Evolutionary conservation across 2,113 vertebrate genomes (phyloP).

Genomic region (Sarotherodon lohbergeri): DNA sequence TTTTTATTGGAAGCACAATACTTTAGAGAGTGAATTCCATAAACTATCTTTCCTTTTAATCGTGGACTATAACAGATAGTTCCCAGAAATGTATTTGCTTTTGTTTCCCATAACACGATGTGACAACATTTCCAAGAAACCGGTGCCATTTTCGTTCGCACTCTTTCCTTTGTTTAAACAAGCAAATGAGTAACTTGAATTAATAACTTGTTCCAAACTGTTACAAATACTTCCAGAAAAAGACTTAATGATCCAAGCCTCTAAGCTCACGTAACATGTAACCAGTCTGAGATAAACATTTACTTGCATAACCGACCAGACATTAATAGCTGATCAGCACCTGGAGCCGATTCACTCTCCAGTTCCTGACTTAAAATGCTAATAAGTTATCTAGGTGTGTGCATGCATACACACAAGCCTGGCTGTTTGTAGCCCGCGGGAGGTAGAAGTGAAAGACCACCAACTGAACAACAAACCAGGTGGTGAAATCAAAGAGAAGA

Average conservation of each 20-base stretch:
- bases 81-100: background rate
- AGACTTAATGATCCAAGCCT: background rate
- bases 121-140: background rate
- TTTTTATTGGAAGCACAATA: background rate
- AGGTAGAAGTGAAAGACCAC: conserved; percentile 56
- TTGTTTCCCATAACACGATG: background rate
- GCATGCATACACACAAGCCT: background rate
- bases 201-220: conserved; percentile 13
- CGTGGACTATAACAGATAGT: background rate
- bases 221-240: conserved; percentile 1
- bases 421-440: conserved; percentile 43
- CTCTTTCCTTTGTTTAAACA: conserved; percentile 9
- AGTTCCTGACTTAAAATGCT: conserved; percentile 51
- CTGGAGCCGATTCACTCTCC: conserved; percentile 36
- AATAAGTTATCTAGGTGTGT: conserved; percentile 53
- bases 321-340: conserved; percentile 60
- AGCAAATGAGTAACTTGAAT: background rate
- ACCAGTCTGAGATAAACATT: conserved; percentile 65
- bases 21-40: background rate
- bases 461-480: conserved; percentile 59
- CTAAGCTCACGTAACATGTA: conserved; percentile 36
- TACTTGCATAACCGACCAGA: conserved; percentile 45
- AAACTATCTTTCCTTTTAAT: background rate
- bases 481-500: conserved; percentile 64
- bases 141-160: background rate